These are phyloP conservation scores for Myrmophylax atrothorax DNA, from an alignment of 2,113 vertebrate species.

Conservation along the genomic window DNA sequence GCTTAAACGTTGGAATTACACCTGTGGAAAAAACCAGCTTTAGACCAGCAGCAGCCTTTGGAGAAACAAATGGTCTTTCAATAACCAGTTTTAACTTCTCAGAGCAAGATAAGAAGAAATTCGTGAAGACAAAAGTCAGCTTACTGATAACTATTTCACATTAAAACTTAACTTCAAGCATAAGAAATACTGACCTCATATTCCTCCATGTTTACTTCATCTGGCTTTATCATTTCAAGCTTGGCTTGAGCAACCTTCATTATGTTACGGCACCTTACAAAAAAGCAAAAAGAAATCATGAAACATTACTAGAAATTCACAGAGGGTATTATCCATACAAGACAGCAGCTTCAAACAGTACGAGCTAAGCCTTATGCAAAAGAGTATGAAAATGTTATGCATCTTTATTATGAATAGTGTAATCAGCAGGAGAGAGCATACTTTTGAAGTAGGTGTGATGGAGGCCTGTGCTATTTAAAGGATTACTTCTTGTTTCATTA, in stretches of 20 bases:
- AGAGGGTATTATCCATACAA: not conserved
- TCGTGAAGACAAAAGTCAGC: not conserved
- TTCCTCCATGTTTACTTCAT: constrained; percentile 95
- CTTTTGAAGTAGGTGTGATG: not conserved
- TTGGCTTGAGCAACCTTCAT: constrained; percentile 97
- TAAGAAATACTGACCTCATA: constrained; percentile 85
- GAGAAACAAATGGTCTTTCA: not conserved
- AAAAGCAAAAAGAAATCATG: not conserved
- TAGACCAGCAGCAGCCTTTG: not conserved
- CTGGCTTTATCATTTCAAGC: constrained; percentile 94
- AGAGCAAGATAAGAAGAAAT: not conserved
- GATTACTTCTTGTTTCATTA: not conserved
- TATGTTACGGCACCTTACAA: constrained; percentile 90
- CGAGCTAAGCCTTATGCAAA: not conserved
- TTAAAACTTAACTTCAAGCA: not conserved
- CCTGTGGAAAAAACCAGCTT: not conserved
- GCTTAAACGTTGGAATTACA: not conserved
- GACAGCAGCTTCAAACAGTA: not conserved
- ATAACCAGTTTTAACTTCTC: not conserved
- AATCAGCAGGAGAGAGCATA: not conserved
- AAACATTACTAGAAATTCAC: not conserved
- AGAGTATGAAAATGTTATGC: not conserved
- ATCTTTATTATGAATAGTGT: not conserved
- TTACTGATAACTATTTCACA: not conserved
- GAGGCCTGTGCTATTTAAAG: not conserved